Evolutionary conservation across 2,888 invertebrate genomes (phyloP), one percentile per base, ranked within the genome.

Genomic region (Acanthosepion pharaonis): DNA sequence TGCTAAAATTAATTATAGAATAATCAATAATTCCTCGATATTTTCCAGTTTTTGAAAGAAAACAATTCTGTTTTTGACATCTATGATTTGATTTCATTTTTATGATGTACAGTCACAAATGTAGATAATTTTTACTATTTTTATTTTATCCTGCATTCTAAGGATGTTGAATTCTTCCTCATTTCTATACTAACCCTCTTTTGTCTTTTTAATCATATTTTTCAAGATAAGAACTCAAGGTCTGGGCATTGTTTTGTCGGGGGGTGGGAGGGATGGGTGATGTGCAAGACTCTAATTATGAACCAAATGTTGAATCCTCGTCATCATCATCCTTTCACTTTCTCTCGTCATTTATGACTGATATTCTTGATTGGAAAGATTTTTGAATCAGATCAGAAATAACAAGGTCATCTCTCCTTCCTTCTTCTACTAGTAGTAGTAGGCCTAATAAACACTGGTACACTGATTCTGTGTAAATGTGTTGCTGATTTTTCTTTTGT

Each of bases 401-500:
- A 59, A 42, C 42, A 42, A 59, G 59, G 25, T 25, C 23, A 64
- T 25, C 3, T 0, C 23, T 64, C 4, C 25, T 8, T 25, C 6
- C 25, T 25, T 3, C 25, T 6, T 20, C 5, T 51, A 51, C 0
- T 51, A 51, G 9, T 51, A 51, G 2, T 28, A 25, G 25, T 23
- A 64, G 25, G n/a, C 33, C 3, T 78, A n/a, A 78, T 78, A n/a
- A n/a, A 11, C 78, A 78, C 8, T 15, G n/a, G 11, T 3, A n/a
- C 15, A 9, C n/a, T 42, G 42, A 42, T 42, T 42, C 42, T 11
- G 15, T 78, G 11, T 78, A 78, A 78, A 11, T 78, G 15, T 78
- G n/a, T 78, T 78, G n/a, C 78, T 78, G n/a, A 33, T 78, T 78
- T 42, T 78, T 78, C 78, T 78, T n/a, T 78, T 78, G 78, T 78